Conservation (phyloP, 2,888 invertebrate species). For the Imbricaverruca yamaguchii region DNA sequence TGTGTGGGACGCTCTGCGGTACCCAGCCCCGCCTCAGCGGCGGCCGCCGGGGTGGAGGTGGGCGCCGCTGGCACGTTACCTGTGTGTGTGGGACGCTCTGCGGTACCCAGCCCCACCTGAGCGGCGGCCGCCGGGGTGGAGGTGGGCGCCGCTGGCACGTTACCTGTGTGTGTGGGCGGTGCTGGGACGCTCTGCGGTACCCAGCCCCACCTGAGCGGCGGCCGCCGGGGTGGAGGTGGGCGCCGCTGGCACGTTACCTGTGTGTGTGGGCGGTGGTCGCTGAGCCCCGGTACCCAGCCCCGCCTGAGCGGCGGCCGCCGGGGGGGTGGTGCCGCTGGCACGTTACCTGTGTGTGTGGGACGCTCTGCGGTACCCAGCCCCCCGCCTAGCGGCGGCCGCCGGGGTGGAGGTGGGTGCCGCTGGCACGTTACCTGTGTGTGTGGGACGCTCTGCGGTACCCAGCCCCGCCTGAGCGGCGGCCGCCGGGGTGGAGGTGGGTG, state of each 20-base stretch:
- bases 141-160: neutral
- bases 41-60: neutral
- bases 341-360: neutral
- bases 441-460: neutral
- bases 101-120: neutral
- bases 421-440: neutral
- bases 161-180: neutral
- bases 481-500: neutral
- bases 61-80: neutral
- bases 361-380: no score
- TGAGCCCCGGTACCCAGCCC: neutral
- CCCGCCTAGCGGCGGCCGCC: neutral
- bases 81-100: neutral
- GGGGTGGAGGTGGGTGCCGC: neutral
- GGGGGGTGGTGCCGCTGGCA: neutral
- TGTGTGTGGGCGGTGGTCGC: neutral
- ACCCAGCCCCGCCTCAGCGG: neutral
- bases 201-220: neutral
- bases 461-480: neutral
- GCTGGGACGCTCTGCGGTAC: neutral
- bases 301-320: neutral
- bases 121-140: neutral
- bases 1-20: neutral
- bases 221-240: neutral
- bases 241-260: neutral